A percentile compares a stretch with the other conserved stretches of the same genome.
Evolutionary conservation across 1,140 invertebrate genomes (phyloP).

Genomic region (Triops longicaudatus): DNA sequence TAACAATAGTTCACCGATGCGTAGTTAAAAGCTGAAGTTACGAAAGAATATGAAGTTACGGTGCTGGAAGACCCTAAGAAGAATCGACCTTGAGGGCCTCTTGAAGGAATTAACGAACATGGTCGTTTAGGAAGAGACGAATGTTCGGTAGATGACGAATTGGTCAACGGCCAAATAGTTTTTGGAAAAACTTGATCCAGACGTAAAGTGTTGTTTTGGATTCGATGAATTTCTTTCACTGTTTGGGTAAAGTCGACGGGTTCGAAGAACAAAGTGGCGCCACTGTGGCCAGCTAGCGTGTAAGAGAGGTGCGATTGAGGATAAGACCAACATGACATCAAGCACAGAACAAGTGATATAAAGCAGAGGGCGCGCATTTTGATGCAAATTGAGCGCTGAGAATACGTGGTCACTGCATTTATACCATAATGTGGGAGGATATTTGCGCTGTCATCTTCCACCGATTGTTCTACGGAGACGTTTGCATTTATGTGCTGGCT

Average conservation of each 20-base stretch:
- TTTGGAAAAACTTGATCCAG: neutral
- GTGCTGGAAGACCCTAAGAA: neutral
- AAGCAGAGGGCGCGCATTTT: neutral
- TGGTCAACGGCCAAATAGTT: neutral
- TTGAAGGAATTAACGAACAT: neutral
- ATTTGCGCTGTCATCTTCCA: neutral
- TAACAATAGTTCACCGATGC: neutral
- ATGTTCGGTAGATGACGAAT: neutral
- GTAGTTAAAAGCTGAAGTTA: neutral
- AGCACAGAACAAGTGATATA: neutral
- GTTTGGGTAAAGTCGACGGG: neutral
- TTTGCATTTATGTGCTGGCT: too few relatives aligned
- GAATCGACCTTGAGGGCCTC: neutral
- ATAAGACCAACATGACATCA: neutral
- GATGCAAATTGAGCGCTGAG: neutral
- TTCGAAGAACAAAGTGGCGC: neutral
- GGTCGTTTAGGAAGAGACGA: neutral
- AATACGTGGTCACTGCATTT: neutral
- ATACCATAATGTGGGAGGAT: neutral
- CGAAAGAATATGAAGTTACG: neutral
- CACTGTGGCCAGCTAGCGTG: neutral
- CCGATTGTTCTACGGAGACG: neutral
- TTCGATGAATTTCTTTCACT: neutral
- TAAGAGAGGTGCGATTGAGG: neutral
- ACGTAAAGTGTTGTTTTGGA: neutral